Base-by-base conservation (phyloP, 2,888 invertebrate species). In the Teleogryllus oceanicus region DNA sequence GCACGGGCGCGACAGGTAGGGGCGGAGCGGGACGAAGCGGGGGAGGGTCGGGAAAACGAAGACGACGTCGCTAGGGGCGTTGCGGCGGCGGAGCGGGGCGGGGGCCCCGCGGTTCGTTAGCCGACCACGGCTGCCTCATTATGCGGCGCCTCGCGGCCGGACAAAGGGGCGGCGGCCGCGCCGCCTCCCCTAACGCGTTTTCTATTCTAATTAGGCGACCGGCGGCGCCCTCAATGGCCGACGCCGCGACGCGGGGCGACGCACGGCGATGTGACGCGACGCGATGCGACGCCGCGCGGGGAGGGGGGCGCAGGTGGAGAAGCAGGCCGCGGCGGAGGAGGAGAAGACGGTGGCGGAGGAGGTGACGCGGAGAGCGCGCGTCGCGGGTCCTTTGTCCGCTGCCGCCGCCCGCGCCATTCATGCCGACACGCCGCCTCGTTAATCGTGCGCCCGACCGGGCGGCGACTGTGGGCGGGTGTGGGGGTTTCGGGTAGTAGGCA, bases 131-230 rank as follows among this genome's bases (percentile, higher is more conserved):
- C 16, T 62, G 16, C n/a, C 62, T 62, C 62, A 62, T 62, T n/a
- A 62, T 62, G 62, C 62, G 62, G 62, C 62, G 62, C 62, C 62
- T 62, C 62, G 62, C 62, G 62, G 16, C 62, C n/a, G 62, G 62
- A 62, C 62, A 62, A 62, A 62, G 62, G 62, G 62, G 62, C 62
- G 62, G n/a, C 62, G n/a, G 62, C n/a, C 62, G 62, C 62, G 62
- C 13, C 62, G 62, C 62, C 16, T 18, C 62, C 62, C 62, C 62
- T 62, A 62, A 62, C 62, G 62, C 62, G 62, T 62, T 62, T 62
- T 62, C 62, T 62, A 62, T 62, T 62, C 62, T 62, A 62, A 62
- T 62, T 62, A 62, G n/a, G 16, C 62, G 13, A 18, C 62, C 62
- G 62, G 13, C 62, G 62, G 16, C 13, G 62, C 62, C 37, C 37